Evolutionary conservation across 2,888 invertebrate genomes (phyloP).

Genomic region (Trachelus tabidus): DNA sequence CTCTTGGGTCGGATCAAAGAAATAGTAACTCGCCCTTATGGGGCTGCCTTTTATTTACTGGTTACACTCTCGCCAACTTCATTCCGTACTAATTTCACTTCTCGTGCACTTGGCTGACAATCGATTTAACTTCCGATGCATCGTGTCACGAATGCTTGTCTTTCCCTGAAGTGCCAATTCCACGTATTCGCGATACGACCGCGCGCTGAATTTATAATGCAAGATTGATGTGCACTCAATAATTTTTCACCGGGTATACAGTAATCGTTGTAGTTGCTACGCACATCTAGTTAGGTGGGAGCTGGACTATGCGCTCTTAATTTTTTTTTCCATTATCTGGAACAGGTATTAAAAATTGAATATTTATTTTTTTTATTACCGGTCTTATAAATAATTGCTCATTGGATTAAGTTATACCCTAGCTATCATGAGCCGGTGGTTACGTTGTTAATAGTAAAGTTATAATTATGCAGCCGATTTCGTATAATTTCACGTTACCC

Average conservation of each 20-base stretch:
- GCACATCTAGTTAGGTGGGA: no score
- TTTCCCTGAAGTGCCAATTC: background rate
- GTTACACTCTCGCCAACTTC: conserved; percentile 35
- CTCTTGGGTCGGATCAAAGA: conserved; percentile 49
- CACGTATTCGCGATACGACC: no score
- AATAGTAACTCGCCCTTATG: conserved; percentile 34
- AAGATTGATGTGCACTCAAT: no score
- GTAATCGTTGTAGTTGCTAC: no score
- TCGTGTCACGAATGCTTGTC: background rate
- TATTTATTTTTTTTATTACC: no score
- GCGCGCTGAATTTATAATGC: no score
- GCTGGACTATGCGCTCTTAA: rapidly evolving
- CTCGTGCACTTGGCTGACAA: background rate
- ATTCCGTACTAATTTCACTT: conserved; percentile 34
- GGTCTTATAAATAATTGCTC: no score
- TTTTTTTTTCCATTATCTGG: no score
- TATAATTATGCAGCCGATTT: conserved; percentile 60
- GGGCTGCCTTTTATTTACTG: conserved; percentile 30
- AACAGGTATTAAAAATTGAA: no score
- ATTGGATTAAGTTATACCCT: no score
- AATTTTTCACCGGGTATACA: no score
- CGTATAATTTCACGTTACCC: conserved; percentile 59
- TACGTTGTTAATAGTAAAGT: conserved; percentile 47
- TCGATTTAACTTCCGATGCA: background rate
- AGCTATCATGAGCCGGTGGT: no score